Conservation (phyloP, 2,797 vertebrate genomes). For the Myiotriccus ornatus region DNA sequence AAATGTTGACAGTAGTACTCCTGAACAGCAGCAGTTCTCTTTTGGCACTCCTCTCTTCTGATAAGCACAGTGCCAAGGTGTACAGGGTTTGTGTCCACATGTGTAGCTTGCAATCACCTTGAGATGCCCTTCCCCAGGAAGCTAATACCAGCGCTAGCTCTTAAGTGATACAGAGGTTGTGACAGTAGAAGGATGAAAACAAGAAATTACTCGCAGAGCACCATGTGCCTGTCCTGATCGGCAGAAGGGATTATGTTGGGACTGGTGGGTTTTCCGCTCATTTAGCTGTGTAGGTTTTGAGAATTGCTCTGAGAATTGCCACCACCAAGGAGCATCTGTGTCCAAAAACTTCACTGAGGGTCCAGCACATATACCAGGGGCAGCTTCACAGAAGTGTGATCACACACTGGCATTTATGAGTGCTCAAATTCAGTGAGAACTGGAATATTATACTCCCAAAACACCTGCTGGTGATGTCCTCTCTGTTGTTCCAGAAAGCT, state of each 20-base stretch:
- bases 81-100: background rate
- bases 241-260: background rate
- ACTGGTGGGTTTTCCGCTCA: background rate
- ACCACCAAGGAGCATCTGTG: background rate
- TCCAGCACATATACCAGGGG: background rate
- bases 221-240: fast-evolving
- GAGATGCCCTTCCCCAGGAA: background rate
- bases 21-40: background rate
- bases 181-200: background rate
- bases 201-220: background rate
- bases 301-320: background rate
- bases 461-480: background rate
- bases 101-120: background rate
- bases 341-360: background rate
- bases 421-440: background rate
- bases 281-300: background rate
- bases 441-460: background rate
- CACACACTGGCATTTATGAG: fast-evolving
- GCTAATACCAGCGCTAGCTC: background rate
- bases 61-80: background rate
- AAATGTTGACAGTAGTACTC: background rate
- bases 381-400: background rate
- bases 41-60: background rate
- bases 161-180: background rate
- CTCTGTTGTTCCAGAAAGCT: background rate